Conservation (phyloP, 2,113 vertebrate species). For the Ictalurus punctatus region DNA sequence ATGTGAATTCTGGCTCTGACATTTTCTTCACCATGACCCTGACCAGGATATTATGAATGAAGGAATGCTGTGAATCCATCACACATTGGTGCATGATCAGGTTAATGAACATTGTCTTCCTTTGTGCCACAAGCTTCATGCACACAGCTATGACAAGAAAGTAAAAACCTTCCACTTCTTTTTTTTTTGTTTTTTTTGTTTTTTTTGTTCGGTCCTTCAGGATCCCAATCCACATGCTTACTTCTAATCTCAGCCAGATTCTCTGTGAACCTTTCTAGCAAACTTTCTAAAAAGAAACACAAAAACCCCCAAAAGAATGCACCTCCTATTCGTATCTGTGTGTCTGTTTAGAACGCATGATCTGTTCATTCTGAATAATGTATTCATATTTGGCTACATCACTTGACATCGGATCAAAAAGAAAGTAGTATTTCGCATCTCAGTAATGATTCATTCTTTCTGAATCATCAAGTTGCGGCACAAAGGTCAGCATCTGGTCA, state of each 20-base stretch:
- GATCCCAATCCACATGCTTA: too few species aligned
- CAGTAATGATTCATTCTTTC: neutral
- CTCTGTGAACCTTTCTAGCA: neutral
- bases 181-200: too few species aligned
- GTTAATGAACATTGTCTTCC: neutral
- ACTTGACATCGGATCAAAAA: neutral
- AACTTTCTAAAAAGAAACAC: neutral
- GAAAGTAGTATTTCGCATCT: neutral
- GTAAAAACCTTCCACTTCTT: neutral
- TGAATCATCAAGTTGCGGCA: neutral
- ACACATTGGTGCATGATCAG: neutral
- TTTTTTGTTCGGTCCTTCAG: too few species aligned
- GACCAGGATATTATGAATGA: neutral
- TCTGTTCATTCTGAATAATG: neutral
- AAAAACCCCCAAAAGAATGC: neutral
- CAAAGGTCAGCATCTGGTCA: conserved; percentile 4
- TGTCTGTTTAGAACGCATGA: neutral
- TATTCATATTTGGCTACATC: neutral
- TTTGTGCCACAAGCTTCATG: neutral
- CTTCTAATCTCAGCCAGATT: neutral
- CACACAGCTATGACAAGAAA: neutral
- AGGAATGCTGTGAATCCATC: neutral
- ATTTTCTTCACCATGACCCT: neutral
- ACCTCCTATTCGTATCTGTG: neutral
- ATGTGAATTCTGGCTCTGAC: neutral